phyloP scores from a whole-genome alignment of 23 tunicate species.

The Aplidium turbinatum region DNA sequence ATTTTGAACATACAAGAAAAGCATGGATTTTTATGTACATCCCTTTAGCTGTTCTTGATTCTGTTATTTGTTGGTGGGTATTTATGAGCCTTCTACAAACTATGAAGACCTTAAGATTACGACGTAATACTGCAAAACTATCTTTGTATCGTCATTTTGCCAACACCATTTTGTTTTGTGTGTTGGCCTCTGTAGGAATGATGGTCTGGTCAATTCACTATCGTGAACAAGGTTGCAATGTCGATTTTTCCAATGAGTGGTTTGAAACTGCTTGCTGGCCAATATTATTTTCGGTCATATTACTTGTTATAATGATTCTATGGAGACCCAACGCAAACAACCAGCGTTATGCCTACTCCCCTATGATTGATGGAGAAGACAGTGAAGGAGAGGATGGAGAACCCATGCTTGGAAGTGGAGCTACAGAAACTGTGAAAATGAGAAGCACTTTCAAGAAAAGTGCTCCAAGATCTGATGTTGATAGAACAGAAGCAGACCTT shows the following conservation, averaged over 20 bases:
- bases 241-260: conserved; percentile 78
- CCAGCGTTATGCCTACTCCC: conserved; percentile 97
- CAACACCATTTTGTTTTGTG: conserved; percentile 90
- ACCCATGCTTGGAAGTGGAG: conserved; percentile 72
- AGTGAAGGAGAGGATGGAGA: conserved; percentile 73
- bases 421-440: conserved; percentile 83
- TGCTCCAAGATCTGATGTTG: conserved; percentile 17
- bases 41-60: conserved; percentile 87
- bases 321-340: conserved; percentile 97
- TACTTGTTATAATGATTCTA: conserved; percentile 90
- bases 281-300: conserved; percentile 79
- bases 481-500: conserved; percentile 73
- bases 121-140: conserved; percentile 87
- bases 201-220: conserved; percentile 36
- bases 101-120: conserved; percentile 89
- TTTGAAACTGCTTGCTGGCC: conserved; percentile 97
- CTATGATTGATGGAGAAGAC: conserved; percentile 89
- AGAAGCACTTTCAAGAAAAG: conserved; percentile 38
- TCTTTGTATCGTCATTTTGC: conserved; percentile 89
- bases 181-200: conserved; percentile 54
- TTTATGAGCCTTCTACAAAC: conserved; percentile 88
- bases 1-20: conserved; percentile 35
- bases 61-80: conserved; percentile 96
- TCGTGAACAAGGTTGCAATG: conserved; percentile 26
- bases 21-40: conserved; percentile 42